Conservation (phyloP, 1,140 invertebrate genomes). For the Drosophila kurseongensis region DNA sequence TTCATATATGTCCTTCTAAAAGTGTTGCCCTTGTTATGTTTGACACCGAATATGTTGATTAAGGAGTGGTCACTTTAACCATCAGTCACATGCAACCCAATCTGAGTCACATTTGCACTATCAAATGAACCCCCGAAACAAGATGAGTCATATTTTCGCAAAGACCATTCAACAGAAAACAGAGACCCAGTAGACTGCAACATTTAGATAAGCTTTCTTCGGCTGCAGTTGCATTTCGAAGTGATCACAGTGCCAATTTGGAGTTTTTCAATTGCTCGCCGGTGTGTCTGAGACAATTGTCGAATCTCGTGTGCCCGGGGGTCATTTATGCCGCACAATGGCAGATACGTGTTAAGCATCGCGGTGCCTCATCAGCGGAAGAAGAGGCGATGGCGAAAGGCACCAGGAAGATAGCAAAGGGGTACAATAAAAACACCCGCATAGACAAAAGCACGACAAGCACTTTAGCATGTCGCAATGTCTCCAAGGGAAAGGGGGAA, state of each 20-base stretch:
- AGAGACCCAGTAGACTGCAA: neutral
- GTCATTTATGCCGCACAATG: conserved; percentile 75
- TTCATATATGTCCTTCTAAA: conserved; percentile 1
- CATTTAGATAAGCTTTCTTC: conserved; percentile 32
- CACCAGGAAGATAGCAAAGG: conserved; percentile 31
- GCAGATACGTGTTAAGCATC: conserved; percentile 76
- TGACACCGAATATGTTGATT: conserved; percentile 2
- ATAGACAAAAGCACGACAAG: conserved; percentile 78
- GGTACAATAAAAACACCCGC: conserved; percentile 29
- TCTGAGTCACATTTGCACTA: conserved; percentile 38
- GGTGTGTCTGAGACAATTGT: conserved; percentile 33
- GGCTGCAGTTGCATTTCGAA: conserved; percentile 15
- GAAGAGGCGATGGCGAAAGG: conserved; percentile 16
- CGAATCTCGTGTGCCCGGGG: conserved; percentile 47
- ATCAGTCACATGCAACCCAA: conserved; percentile 27
- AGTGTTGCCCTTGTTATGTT: conserved; percentile 5
- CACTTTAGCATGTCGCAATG: conserved; percentile 79
- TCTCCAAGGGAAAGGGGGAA: conserved; percentile 15
- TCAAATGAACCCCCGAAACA: conserved; percentile 28
- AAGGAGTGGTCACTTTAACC: conserved; percentile 27
- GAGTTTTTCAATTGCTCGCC: conserved; percentile 58
- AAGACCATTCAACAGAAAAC: conserved; percentile 9
- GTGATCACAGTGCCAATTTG: conserved; percentile 44
- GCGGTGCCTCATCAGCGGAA: conserved; percentile 49
- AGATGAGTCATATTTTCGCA: conserved; percentile 19